Percentiles rank a stretch among this genome's conserved stretches.
Evolutionary conservation across 2,113 vertebrate genomes (phyloP).

Genomic region (Pampusana beccarii): DNA sequence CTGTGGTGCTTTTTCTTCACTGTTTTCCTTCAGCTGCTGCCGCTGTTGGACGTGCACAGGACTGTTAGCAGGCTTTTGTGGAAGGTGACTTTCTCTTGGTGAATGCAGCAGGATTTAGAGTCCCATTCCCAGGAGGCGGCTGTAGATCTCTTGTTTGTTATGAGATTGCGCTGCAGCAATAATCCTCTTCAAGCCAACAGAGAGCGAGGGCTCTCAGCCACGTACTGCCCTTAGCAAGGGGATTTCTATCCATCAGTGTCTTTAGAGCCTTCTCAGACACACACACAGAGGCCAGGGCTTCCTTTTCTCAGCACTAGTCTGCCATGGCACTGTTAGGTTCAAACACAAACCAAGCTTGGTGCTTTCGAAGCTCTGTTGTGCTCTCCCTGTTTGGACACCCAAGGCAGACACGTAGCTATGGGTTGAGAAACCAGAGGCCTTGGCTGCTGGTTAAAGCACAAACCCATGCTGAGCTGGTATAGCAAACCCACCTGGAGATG

Average conservation of each 20-base stretch:
- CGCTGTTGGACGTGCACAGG: neutral
- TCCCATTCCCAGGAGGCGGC: neutral
- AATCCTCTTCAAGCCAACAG: neutral
- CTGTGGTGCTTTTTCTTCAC: neutral
- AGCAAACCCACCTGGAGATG: neutral
- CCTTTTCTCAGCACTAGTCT: neutral
- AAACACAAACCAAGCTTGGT: neutral
- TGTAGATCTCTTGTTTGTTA: constrained; percentile 27
- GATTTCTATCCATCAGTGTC: neutral
- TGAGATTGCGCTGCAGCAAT: neutral
- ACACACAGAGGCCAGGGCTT: neutral
- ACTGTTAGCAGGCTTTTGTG: neutral
- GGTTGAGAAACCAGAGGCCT: neutral
- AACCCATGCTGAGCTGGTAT: neutral
- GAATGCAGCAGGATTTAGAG: constrained; percentile 38
- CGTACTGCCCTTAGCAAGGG: neutral
- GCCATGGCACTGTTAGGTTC: neutral
- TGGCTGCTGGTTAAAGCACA: neutral
- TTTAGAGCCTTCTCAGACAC: neutral
- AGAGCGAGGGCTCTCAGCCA: neutral
- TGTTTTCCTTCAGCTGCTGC: neutral
- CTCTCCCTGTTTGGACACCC: neutral
- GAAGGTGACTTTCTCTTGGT: constrained; percentile 46
- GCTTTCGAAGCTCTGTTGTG: neutral
- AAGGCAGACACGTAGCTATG: neutral